Base-by-base conservation (phyloP, 2,888 invertebrate genomes). In the Latrodectus elegans region DNA sequence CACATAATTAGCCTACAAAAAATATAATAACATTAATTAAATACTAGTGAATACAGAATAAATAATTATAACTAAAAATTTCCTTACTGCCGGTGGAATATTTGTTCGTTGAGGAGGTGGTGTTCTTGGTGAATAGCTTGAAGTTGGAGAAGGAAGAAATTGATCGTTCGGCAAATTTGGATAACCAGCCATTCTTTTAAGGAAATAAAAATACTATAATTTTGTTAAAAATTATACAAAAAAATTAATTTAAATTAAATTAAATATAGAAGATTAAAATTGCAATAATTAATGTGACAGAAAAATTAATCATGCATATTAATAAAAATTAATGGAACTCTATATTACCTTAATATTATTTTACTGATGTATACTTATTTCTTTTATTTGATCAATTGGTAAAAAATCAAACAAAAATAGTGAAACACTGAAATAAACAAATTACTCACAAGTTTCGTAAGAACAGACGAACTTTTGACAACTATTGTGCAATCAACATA, bases 21-120 rank as follows among this genome's bases (percentile, higher is more conserved):
- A 15, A 60, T 60, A 60, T 15, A 11, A n/a, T 6, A 38, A 38
- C 60, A 60, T 60, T 12, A 60, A 15, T 60, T 60, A 60, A 60
- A 60, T n/a, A 60, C 12, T 60, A 60, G 14, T 11, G n/a, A 60
- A 15, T 8, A 60, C 8, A 60, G 60, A 60, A 15, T 60, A 60
- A 60, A 6, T 15, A 60, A 15, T 60, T 11, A 60, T 15, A 60
- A 60, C 0, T 9, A 68, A 68, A 17, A 55, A 9, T 6, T 51
- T 52, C 60, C 88, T 75, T 75, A 88, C 88, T 53, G 88, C 88
- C 1, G 88, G 88, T 4, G 88, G 88, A 53, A 88, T 83, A 82
- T 87, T 87, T 55, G 74, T 70, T 75, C 88, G 67, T 71, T 88
- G 88, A 52, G 88, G 88, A 4, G 88, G 88, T 22, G 88, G 88